These are phyloP conservation scores for Hylyphantes graminicola DNA, from an alignment of 1,140 invertebrate species.

Conservation along the genomic window DNA sequence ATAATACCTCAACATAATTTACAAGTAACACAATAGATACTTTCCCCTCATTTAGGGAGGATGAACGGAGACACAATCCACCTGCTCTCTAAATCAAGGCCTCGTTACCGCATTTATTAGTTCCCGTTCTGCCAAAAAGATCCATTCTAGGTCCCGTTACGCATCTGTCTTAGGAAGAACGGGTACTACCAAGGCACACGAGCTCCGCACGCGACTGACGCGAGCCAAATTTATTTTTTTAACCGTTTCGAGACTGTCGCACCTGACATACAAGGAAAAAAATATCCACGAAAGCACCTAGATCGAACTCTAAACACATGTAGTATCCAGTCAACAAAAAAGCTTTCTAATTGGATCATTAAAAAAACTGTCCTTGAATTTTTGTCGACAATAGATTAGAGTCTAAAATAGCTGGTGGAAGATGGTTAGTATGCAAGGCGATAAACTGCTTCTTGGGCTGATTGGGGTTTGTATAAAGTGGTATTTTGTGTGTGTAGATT, in stretches of 20 bases:
- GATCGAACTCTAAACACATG: constrained; percentile 11
- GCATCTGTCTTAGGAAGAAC: constrained; percentile 15
- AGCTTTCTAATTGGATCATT: not conserved
- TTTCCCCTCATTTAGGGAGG: too few relatives aligned
- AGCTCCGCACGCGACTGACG: constrained; percentile 16
- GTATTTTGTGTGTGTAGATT: too few relatives aligned
- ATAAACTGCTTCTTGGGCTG: too few relatives aligned
- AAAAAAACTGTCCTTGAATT: constrained; percentile 9
- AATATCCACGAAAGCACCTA: too few relatives aligned
- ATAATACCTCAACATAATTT: too few relatives aligned
- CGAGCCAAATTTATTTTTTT: not conserved
- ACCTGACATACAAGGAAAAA: not conserved
- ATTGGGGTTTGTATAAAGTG: too few relatives aligned
- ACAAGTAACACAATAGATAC: too few relatives aligned
- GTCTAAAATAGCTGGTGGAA: too few relatives aligned
- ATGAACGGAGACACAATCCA: not conserved
- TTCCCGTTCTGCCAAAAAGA: not conserved
- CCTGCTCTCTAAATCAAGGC: constrained; percentile 22
- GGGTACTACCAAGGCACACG: constrained; percentile 2
- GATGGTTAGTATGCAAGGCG: too few relatives aligned
- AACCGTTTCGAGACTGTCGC: constrained; percentile 7
- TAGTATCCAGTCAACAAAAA: constrained; percentile 27
- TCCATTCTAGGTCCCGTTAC: constrained; percentile 9
- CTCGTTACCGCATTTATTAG: constrained; percentile 16
- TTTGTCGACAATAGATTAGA: too few relatives aligned